These are phyloP conservation scores for Saxidomus purpurata DNA, from an alignment of 1,140 invertebrate species.

Conservation along the genomic window DNA sequence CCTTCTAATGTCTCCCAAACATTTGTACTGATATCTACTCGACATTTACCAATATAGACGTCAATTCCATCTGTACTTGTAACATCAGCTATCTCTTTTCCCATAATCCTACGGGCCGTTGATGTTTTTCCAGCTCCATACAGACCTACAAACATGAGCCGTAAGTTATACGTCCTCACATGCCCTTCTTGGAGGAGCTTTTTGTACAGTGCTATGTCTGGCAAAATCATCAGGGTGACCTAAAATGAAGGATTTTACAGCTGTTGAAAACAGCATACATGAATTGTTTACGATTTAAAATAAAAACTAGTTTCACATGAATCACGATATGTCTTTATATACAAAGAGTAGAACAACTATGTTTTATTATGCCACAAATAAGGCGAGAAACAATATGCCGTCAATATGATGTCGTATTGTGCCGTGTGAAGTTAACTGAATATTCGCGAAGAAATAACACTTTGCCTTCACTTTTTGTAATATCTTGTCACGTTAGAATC, in stretches of 20 bases:
- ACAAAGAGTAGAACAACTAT: too few species aligned
- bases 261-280: too few species aligned
- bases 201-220: neutral
- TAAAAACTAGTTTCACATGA: neutral
- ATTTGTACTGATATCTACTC: neutral
- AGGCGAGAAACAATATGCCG: too few species aligned
- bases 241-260: too few species aligned
- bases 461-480: too few species aligned
- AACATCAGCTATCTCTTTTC: conserved; percentile 35
- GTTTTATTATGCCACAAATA: too few species aligned
- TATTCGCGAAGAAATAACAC: too few species aligned
- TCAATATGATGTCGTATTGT: too few species aligned
- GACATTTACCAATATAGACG: conserved; percentile 50
- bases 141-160: conserved; percentile 52
- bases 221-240: conserved; percentile 21
- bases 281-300: too few species aligned
- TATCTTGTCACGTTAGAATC: too few species aligned
- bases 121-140: conserved; percentile 52
- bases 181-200: conserved; percentile 6
- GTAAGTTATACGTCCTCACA: conserved; percentile 21
- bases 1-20: conserved; percentile 41
- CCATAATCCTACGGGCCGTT: conserved; percentile 48
- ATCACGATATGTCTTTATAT: neutral
- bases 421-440: too few species aligned
- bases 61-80: conserved; percentile 58